Evolutionary conservation across 2,113 vertebrate genomes (phyloP).

Genomic region (Fukomys damarensis): DNA sequence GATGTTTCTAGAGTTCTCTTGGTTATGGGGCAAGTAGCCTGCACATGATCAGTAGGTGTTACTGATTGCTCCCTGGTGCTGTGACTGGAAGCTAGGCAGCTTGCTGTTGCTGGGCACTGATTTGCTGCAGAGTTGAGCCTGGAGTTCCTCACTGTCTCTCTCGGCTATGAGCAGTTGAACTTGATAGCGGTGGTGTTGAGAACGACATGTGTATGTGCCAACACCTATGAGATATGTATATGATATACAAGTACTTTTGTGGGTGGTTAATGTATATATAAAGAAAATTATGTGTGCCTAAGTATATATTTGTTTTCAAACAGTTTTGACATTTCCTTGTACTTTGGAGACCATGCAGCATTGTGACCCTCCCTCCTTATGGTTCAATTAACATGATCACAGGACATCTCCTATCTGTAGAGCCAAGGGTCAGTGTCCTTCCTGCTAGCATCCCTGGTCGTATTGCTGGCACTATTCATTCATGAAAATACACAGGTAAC

Average conservation of each 20-base stretch:
- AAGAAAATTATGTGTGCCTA: background rate
- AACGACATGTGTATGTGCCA: background rate
- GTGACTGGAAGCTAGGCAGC: background rate
- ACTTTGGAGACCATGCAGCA: background rate
- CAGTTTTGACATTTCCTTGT: constrained; percentile 6
- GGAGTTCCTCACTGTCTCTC: background rate
- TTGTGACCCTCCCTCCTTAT: background rate
- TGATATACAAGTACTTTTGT: background rate
- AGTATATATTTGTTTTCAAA: background rate
- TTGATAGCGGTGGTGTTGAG: background rate
- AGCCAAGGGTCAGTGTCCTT: background rate
- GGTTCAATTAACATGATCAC: background rate
- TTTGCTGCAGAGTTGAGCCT: background rate
- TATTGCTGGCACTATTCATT: background rate
- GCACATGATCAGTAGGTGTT: accelerated
- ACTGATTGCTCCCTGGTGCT: accelerated
- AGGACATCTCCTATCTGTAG: background rate
- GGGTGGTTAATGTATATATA: background rate
- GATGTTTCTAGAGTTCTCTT: background rate
- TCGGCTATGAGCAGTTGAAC: background rate
- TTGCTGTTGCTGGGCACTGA: background rate
- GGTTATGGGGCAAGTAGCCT: background rate
- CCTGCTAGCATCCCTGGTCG: background rate
- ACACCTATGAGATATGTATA: background rate
- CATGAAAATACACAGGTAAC: background rate